Conservation (phyloP, 2,113 vertebrate species). For the Sturnus vulgaris region DNA sequence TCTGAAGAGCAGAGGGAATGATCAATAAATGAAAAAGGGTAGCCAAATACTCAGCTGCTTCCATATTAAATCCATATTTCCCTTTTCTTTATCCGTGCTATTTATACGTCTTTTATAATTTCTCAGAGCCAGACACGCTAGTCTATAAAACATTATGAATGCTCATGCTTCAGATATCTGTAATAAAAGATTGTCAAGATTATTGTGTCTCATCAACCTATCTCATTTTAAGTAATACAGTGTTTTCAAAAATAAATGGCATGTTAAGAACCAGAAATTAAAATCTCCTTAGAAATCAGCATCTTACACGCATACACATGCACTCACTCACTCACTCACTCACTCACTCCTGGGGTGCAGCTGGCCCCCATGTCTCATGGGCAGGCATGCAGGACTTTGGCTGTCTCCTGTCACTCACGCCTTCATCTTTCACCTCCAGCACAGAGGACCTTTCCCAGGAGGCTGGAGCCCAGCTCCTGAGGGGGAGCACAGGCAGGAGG, state of each 20-base stretch:
- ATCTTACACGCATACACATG: accelerated
- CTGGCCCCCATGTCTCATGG: not conserved
- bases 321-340: no score
- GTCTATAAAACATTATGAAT: not conserved
- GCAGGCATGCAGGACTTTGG: not conserved
- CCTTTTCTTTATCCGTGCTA: not conserved
- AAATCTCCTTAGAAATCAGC: not conserved
- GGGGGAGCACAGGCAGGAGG: not conserved
- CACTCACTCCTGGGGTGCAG: not conserved
- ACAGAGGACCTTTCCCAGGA: accelerated
- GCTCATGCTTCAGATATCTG: not conserved
- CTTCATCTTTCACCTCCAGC: not conserved
- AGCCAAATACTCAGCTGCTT: not conserved
- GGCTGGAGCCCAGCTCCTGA: not conserved
- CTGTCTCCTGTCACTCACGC: accelerated
- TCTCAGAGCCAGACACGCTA: not conserved
- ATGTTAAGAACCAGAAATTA: not conserved
- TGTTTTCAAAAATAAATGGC: not conserved
- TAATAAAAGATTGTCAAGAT: not conserved
- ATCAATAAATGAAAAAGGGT: not conserved
- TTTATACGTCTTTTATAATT: not conserved
- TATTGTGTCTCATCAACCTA: not conserved
- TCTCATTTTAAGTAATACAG: not conserved
- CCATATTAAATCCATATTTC: not conserved
- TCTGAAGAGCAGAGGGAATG: not conserved